phyloP scores from a whole-genome alignment of 2,113 vertebrate species.

The Campylorhamphus procurvoides region DNA sequence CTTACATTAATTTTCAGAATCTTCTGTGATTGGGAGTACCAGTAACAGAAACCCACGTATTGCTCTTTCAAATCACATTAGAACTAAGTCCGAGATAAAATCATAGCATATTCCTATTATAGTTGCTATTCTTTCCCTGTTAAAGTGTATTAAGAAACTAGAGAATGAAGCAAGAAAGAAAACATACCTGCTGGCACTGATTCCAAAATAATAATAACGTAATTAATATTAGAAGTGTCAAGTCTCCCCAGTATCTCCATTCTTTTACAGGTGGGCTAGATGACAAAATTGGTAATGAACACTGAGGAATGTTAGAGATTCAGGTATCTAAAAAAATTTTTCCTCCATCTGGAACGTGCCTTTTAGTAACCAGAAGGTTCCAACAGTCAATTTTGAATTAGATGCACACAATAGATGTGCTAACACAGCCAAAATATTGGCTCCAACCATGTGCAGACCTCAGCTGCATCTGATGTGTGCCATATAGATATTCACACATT shows the following conservation, averaged over 20 bases:
- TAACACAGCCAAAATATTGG: not conserved
- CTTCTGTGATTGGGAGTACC: not conserved
- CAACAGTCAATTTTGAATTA: not conserved
- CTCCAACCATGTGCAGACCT: not conserved
- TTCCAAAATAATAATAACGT: not conserved
- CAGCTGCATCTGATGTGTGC: not conserved
- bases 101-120: not conserved
- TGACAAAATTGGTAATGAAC: not conserved
- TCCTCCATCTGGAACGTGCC: not conserved
- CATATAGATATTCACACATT: not conserved
- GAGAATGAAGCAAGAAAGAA: not conserved
- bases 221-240: not conserved
- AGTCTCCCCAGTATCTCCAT: not conserved
- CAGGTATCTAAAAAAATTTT: not conserved
- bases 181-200: not conserved
- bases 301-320: not conserved
- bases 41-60: not conserved
- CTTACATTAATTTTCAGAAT: not conserved
- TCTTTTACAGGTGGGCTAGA: not conserved
- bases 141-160: not conserved
- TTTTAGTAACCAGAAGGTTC: not conserved
- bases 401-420: not conserved
- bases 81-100: not conserved
- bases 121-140: not conserved
- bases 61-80: not conserved